Evolutionary conservation across 2,888 invertebrate genomes (phyloP), one percentile per base, ranked within the genome.

Genomic region (Archips crataeganus): DNA sequence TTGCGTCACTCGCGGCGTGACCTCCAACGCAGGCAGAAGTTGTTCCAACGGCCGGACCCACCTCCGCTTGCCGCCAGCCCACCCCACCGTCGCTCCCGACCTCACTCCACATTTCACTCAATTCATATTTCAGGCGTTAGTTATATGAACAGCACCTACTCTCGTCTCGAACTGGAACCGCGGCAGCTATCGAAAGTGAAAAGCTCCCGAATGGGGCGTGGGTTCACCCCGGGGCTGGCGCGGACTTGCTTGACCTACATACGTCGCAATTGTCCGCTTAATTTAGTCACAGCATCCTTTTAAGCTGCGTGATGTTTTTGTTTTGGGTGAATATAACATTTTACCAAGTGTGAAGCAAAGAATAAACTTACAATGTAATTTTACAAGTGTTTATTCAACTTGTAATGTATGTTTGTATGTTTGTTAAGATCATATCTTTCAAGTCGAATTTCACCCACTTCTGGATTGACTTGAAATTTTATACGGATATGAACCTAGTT

Each of bases 1-100:
- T 77, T 77, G 79, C 80, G 79, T 81, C 81, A 80, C 69, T 76
- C 75, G 77, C 77, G 77, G 78, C 78, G 78, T 81, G 82, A 82
- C 82, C 81, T 82, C 78, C 78, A 78, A 39, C 76, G 71, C 70
- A 47, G 62, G 62, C 23, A 61, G 57, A 71, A 76, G 77, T 79
- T 76, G 76, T 78, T 77, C 77, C 77, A 77, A 75, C 71, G 72
- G 79, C 70, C 77, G 71, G 68, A 67, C 74, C 63, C 74, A 71
- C 74, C 76, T 60, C 72, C 74, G 57, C 75, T 45, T 59, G 49
- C 57, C 63, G 51, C 54, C 60, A 23, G 69, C 60, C 71, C 79
- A 75, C 77, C 78, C 77, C 59, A 73, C 71, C 69, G 68, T 75
- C 70, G 49, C 75, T 74, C 75, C 72, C 74, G 59, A 70, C 61